Evolutionary conservation across 2,113 vertebrate species (phyloP).

Genomic region (Daboia siamensis): DNA sequence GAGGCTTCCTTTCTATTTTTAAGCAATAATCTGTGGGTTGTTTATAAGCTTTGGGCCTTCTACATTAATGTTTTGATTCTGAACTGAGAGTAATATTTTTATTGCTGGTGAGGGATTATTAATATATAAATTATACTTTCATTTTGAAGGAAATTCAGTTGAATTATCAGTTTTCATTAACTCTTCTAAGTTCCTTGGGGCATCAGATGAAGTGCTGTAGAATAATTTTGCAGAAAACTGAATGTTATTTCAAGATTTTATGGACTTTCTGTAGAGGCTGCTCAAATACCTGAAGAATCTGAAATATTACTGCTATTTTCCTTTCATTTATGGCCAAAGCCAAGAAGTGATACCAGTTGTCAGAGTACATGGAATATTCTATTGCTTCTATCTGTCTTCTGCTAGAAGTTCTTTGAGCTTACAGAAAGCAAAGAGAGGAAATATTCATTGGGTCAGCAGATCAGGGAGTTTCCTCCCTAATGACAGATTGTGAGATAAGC

Average conservation of each 20-base stretch:
- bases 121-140: background rate
- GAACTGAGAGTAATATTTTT: background rate
- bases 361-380: background rate
- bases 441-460: no score
- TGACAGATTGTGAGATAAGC: no score
- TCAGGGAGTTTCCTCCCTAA: no score
- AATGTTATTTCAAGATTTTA: background rate
- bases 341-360: background rate
- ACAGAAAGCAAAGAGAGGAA: no score
- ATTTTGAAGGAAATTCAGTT: background rate
- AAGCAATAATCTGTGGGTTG: background rate
- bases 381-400: no score
- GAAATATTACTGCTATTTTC: background rate
- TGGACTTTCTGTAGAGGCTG: background rate
- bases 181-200: background rate
- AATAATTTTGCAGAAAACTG: background rate
- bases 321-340: background rate
- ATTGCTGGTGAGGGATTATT: background rate
- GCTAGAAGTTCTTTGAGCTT: no score
- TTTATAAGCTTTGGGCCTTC: background rate
- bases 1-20: no score
- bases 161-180: background rate
- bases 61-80: background rate
- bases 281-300: background rate
- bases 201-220: background rate